These are phyloP conservation scores for Magallana angulata DNA, from an alignment of 1,140 invertebrate genomes.

Conservation along the genomic window DNA sequence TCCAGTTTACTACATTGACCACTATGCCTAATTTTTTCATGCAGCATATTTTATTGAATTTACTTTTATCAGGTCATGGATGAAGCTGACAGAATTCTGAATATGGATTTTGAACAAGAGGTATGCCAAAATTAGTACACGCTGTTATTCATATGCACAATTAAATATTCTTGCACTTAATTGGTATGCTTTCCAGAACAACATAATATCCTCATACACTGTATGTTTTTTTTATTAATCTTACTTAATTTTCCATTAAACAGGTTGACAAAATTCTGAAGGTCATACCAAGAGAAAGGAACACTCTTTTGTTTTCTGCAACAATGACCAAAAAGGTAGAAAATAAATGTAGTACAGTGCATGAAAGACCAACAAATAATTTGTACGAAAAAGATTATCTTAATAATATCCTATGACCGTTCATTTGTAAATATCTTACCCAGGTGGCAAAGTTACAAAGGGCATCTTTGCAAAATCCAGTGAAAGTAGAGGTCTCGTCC, in stretches of 20 bases:
- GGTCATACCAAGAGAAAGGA: slow-evolving; percentile 92
- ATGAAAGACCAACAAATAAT: background rate
- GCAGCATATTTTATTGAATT: background rate
- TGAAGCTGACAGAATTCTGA: slow-evolving; percentile 92
- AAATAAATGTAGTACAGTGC: background rate
- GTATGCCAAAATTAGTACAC: slow-evolving; percentile 86
- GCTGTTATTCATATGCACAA: too few relatives aligned
- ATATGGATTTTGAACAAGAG: slow-evolving; percentile 97
- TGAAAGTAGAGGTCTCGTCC: slow-evolving; percentile 96
- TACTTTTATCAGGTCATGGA: slow-evolving; percentile 81
- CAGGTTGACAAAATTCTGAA: slow-evolving; percentile 96
- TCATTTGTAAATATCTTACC: slow-evolving; percentile 42
- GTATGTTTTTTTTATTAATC: background rate
- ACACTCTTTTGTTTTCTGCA: slow-evolving; percentile 95
- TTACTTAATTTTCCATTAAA: slow-evolving; percentile 27
- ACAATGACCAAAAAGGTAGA: slow-evolving; percentile 97
- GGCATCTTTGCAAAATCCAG: slow-evolving; percentile 93
- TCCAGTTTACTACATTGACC: too few relatives aligned
- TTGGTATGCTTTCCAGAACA: background rate
- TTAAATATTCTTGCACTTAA: too few relatives aligned
- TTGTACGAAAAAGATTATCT: background rate
- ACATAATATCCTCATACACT: background rate
- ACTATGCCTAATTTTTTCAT: too few relatives aligned
- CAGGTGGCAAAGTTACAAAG: slow-evolving; percentile 91
- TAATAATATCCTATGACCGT: background rate